phyloP scores from a whole-genome alignment of 2,113 vertebrate genomes.

The Nibea albiflora region DNA sequence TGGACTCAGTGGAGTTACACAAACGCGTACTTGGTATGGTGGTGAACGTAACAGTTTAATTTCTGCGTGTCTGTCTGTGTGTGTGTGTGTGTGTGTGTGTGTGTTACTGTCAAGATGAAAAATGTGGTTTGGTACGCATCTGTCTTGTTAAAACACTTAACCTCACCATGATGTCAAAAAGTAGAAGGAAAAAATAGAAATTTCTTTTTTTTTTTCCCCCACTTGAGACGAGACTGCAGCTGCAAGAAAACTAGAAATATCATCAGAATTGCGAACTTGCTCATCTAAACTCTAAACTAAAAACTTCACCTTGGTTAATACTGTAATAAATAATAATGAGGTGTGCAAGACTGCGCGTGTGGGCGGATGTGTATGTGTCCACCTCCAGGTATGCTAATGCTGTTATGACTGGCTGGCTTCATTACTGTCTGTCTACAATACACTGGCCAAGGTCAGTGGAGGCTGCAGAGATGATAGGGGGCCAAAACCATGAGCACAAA shows the following conservation, averaged over 20 bases:
- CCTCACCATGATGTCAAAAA: neutral
- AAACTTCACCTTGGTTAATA: conserved; percentile 71
- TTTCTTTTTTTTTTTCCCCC: neutral
- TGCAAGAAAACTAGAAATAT: conserved; percentile 43
- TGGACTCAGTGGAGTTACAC: neutral
- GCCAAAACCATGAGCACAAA: conserved; percentile 76
- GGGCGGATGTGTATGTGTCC: conserved; percentile 42
- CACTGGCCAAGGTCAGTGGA: conserved; percentile 78
- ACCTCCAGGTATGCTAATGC: conserved; percentile 76
- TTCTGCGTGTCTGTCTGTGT: neutral
- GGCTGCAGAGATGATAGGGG: conserved; percentile 76
- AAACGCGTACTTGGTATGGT: neutral
- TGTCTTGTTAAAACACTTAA: neutral
- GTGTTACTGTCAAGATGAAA: neutral
- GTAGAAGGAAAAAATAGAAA: too few species aligned
- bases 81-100: neutral
- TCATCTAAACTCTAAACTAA: conserved; percentile 59
- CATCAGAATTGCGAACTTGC: conserved; percentile 48
- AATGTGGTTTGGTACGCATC: neutral
- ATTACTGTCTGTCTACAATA: conserved; percentile 82
- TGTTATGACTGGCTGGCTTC: conserved; percentile 82
- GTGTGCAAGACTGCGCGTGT: conserved; percentile 43
- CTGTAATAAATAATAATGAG: conserved; percentile 81
- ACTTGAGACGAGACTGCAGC: neutral
- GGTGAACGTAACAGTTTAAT: neutral